A percentile compares a stretch with the other conserved stretches of the same genome.
Evolutionary conservation across 2,888 invertebrate genomes (phyloP).

Genomic region (Allophyes oxyacanthae): DNA sequence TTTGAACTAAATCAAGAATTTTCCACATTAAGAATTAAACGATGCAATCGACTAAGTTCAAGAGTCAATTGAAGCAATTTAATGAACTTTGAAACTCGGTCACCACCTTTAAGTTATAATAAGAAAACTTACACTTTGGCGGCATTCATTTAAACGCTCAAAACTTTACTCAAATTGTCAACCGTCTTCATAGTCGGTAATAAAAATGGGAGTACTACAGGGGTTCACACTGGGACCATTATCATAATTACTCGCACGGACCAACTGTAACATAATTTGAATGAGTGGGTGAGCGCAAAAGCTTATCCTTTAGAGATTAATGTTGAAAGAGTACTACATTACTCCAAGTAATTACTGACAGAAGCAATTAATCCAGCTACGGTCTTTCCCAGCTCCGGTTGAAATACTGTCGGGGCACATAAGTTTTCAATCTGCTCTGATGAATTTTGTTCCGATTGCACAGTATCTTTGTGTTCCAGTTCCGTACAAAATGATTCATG

Average conservation of each 20-base stretch:
- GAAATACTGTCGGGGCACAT: constrained; percentile 49
- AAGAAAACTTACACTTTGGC: constrained; percentile 54
- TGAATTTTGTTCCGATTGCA: constrained; percentile 39
- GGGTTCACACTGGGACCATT: constrained; percentile 44
- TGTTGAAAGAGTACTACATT: constrained; percentile 63
- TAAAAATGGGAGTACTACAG: constrained; percentile 36
- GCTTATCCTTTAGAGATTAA: constrained; percentile 63
- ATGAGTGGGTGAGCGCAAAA: constrained; percentile 55
- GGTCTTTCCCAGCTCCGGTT: constrained; percentile 50
- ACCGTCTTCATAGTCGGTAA: constrained; percentile 17
- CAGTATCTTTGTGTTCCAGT: constrained; percentile 18
- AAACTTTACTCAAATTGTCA: constrained; percentile 32
- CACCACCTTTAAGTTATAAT: constrained; percentile 54
- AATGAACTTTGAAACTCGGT: constrained; percentile 49
- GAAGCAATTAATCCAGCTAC: constrained; percentile 61
- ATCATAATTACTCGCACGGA: constrained; percentile 53
- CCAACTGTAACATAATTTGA: constrained; percentile 51
- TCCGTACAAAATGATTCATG: constrained; percentile 6
- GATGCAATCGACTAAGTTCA: constrained; percentile 41
- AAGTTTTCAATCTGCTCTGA: constrained; percentile 51
- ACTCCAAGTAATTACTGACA: constrained; percentile 63
- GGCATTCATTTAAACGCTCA: constrained; percentile 36
- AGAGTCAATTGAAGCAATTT: constrained; percentile 50
- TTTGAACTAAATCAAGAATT: constrained; percentile 14
- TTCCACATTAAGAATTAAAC: constrained; percentile 28